Base-by-base conservation (phyloP, 1,140 invertebrate species). In the Drosophila triauraria region DNA sequence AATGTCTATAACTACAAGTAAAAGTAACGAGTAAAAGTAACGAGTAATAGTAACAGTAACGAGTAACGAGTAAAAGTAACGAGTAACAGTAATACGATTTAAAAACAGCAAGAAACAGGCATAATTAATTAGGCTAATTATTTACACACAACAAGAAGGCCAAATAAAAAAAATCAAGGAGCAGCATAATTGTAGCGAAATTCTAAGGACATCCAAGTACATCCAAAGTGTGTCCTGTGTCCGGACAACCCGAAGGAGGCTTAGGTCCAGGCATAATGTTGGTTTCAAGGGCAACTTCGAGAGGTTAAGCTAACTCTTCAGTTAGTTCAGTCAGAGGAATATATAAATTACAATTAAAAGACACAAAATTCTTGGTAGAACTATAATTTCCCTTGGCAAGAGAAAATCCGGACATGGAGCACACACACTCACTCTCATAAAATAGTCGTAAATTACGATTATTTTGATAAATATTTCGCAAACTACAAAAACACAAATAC, bases 91-190 rank as follows among this genome's bases (percentile, higher is more conserved):
- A 50, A 43, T 17, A 47, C 32, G 5, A 54, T 56, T 38, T 25
- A 56, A 50, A 32, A 7, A 7, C 23, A 42, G 17, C 32, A 53
- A 53, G 10, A 50, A 15, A 40, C n/a, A 61, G 32, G 65, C 58
- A 59, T 70, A 61, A 51, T 68, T 80, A 62, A 80, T 70, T 65
- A 63, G 67, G 62, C 64, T 76, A 74, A 80, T 74, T 61, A 72
- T 74, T 79, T 74, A 77, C 57, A 63, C 65, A 64, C 51, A 38
- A 53, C 44, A 53, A 54, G 20, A 63, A 48, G 3, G 50, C 68
- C 62, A 76, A 65, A 64, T 17, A 17, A 25, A 25, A 53, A 46
- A 56, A 43, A 67, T 38, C 3, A 25, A 54, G 3, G 15, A 56
- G 30, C 13, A 40, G 44, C 44, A 62, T 56, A 60, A 68, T 68